A percentile compares a stretch with the other conserved stretches of the same genome.
Evolutionary conservation across 2,888 invertebrate genomes (phyloP).

Genomic region (Calameuta pallipes): DNA sequence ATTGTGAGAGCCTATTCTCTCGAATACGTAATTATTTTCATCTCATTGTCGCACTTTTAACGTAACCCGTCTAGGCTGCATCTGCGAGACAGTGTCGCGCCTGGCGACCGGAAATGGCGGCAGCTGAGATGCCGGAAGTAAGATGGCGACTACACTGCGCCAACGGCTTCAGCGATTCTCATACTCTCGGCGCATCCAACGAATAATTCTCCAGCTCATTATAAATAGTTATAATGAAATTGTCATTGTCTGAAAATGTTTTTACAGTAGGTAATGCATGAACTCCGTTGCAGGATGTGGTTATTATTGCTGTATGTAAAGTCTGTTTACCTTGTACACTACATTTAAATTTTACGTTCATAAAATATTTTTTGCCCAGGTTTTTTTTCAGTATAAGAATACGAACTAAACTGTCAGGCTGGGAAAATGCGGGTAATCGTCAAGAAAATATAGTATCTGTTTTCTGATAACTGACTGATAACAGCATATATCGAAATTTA

Average conservation of each 20-base stretch:
- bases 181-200: not conserved
- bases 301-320: not conserved
- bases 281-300: not conserved
- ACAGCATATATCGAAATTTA: too few relatives aligned
- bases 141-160: conserved; percentile 37
- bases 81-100: conserved; percentile 18
- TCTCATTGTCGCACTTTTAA: conserved; percentile 26
- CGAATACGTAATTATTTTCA: conserved; percentile 34
- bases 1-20: conserved; percentile 17
- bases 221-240: not conserved
- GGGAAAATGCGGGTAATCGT: not conserved
- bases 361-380: not conserved
- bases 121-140: conserved; percentile 51
- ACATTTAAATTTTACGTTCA: not conserved
- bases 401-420: not conserved
- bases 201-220: not conserved
- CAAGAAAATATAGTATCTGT: not conserved
- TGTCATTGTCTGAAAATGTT: not conserved
- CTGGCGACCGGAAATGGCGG: conserved; percentile 39
- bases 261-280: not conserved
- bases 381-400: not conserved
- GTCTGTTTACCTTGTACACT: not conserved
- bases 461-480: not conserved
- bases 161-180: conserved; percentile 5
- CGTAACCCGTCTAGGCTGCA: conserved; percentile 21